Base-by-base conservation (phyloP, 2,797 vertebrate species). In the Gymnothorax reevesii region DNA sequence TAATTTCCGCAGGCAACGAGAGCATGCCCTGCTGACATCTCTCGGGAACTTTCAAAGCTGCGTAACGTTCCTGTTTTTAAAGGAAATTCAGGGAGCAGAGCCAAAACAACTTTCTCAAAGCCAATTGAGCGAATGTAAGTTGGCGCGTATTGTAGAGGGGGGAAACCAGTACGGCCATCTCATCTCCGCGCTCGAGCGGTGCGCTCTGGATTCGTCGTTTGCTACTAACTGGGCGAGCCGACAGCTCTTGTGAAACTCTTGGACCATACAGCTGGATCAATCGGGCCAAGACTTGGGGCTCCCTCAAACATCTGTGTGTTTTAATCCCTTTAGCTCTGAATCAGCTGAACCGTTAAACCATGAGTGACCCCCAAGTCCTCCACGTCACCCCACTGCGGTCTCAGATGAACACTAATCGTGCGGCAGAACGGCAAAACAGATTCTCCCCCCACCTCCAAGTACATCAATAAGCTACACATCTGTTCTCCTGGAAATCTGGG, bases 41-140 rank as follows among this genome's bases (percentile, higher is more conserved):
- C 85, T 86, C 85, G 54, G 79, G 57, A 88, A 88, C 77, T 64
- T 86, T 88, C 80, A 83, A 83, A 86, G 82, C 82, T 42, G 20
- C 57, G 85, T 71, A 83, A 64, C 13, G 10, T 84, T 86, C 60
- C 20, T 86, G 82, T 86, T 86, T 75, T 82, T 7, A 62, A 73
- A 83, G 80, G 69, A 83, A 88, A 86, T 66, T 59, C 55, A n/a
- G 84, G 9, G 9, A 17, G 33, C 66, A 49, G 57, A 64, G 82
- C 85, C 86, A 88, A 83, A 88, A 88, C 60, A 88, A 86, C 85
- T 84, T 79, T 84, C 87, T 86, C 84, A 82, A 88, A 86, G 84
- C 82, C 52, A 83, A 7, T 49, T 27, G 87, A 88, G 85, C 69
- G 69, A 86, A 52, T n/a, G 82, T 82, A 86, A 86, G 57, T 86